Base-by-base conservation (phyloP, 2,888 invertebrate genomes). In the Heteromyza rotundicornis region DNA sequence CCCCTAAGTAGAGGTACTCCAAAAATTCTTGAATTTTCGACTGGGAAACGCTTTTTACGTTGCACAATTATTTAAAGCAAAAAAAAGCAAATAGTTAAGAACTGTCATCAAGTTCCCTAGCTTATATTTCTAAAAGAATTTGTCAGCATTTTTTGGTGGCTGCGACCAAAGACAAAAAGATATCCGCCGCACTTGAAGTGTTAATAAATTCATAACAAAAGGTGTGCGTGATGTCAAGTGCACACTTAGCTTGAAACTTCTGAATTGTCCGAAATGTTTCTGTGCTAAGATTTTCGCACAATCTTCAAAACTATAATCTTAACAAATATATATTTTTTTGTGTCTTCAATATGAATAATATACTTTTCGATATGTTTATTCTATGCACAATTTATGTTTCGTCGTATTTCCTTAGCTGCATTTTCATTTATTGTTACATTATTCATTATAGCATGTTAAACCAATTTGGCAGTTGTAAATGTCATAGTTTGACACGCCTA, bases 401-500 rank as follows among this genome's bases (percentile, higher is more conserved):
- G 7, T 32, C 12, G 7, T 32, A 12, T 32, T 32, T 5, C 32
- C 12, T 12, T 32, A 32, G 32, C 32, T 32, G 32, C 32, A 8
- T 5, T 12, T 32, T 12, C 32, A 8, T 5, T 12, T 32, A 12
- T 32, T 32, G 32, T 12, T 12, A 32, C 32, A 8, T 32, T 5
- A 5, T 32, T 72, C 71, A 72, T 74, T 78, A 78, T 78, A 67
- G 73, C 79, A 70, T 69, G 65, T 68, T 65, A 60, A n/a, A 67
- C 58, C 67, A 64, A 70, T 58, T 60, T 67, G 64, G 63, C 59
- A 67, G 67, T 60, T 68, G 62, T 66, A 68, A 72, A 70, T 72
- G 68, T 67, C 66, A 70, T 67, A 68, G 62, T 67, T 68, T 59
- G 67, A 67, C 70, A 73, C 69, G 66, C 67, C 66, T 57, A 55